Percentiles rank a stretch among this genome's conserved stretches.
Evolutionary conservation across 2,113 vertebrate genomes (phyloP).

Genomic region (Electrona antarctica): DNA sequence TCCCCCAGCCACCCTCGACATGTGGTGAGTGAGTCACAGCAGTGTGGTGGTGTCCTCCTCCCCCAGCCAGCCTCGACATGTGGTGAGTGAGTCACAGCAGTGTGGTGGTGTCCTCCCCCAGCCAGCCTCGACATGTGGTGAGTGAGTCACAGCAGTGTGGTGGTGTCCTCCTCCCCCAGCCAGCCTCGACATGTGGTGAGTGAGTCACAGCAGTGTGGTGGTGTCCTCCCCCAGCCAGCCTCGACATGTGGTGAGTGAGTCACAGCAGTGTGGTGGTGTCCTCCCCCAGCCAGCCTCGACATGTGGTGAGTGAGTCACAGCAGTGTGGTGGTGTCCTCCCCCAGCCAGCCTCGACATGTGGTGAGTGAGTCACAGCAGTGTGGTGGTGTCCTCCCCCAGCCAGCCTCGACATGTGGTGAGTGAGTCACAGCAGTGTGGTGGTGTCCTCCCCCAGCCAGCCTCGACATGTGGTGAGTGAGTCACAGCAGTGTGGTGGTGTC

Average conservation of each 20-base stretch:
- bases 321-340: conserved; percentile 90
- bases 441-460: conserved; percentile 86
- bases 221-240: conserved; percentile 86
- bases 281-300: conserved; percentile 78
- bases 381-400: conserved; percentile 88
- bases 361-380: conserved; percentile 83
- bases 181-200: conserved; percentile 82
- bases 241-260: conserved; percentile 76
- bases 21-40: conserved; percentile 80
- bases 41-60: conserved; percentile 92
- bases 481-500: conserved; percentile 93
- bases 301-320: conserved; percentile 81
- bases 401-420: conserved; percentile 82
- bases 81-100: conserved; percentile 83
- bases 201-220: conserved; percentile 85
- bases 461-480: conserved; percentile 76
- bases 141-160: conserved; percentile 83
- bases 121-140: conserved; percentile 82
- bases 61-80: conserved; percentile 80
- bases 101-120: conserved; percentile 89
- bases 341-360: conserved; percentile 81
- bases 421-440: conserved; percentile 85
- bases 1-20: conserved; percentile 80
- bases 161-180: conserved; percentile 87
- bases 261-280: conserved; percentile 93